Evolutionary conservation across 30 jellyfish, hydroid and myxozoan species (phyloP).

Genomic region (Turritopsis dohrnii): DNA sequence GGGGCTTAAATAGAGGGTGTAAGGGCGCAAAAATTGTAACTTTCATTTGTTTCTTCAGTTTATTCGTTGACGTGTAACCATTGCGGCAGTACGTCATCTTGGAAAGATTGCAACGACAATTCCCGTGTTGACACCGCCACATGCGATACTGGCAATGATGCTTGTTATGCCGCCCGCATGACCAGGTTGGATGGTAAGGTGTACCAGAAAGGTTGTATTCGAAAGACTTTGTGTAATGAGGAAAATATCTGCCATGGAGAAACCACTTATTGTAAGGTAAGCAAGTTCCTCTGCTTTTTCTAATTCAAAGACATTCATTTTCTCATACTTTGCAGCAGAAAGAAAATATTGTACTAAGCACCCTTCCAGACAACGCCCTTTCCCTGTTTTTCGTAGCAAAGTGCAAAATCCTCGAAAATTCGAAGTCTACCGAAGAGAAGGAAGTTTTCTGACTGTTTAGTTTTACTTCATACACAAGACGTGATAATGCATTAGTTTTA

Average conservation of each 20-base stretch:
- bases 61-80: not conserved
- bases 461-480: too few species aligned
- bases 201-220: not conserved
- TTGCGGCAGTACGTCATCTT: not conserved
- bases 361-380: too few species aligned
- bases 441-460: too few species aligned
- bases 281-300: too few species aligned
- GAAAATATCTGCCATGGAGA: not conserved
- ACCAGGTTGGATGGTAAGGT: not conserved
- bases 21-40: not conserved
- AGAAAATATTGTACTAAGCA: too few species aligned
- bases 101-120: not conserved
- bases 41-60: not conserved
- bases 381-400: too few species aligned
- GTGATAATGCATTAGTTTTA: too few species aligned
- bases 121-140: not conserved
- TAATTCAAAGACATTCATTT: too few species aligned
- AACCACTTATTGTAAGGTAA: not conserved
- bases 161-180: not conserved
- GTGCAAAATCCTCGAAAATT: too few species aligned
- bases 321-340: too few species aligned
- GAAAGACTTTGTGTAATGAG: not conserved
- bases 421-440: too few species aligned
- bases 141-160: not conserved
- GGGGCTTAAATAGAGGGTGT: not conserved